Evolutionary conservation across 1,140 invertebrate genomes (phyloP), one percentile per base, ranked within the genome.

Genomic region (Meloidogyne hapla): DNA sequence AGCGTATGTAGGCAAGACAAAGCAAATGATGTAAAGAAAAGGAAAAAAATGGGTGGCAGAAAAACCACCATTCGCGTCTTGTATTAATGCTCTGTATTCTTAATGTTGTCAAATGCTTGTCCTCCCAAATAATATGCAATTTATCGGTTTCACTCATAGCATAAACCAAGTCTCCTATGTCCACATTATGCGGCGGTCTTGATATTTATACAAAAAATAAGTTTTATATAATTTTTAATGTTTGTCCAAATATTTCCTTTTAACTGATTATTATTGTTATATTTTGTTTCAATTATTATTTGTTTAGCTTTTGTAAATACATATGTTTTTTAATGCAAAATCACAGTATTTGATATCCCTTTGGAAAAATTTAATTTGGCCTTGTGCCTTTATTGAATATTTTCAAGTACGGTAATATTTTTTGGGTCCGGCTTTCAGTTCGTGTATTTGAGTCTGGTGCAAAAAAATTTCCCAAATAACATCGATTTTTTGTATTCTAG

Each of bases 41-140:
- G 18, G 18, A n/a, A 56, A 56, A n/a, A n/a, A 56, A n/a, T 56
- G 48, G 48, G 48, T 56, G 48, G 48, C 48, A 56, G 48, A 56
- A 56, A 48, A 56, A 56, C 48, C 48, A 21, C 48, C 48, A 56
- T n/a, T 56, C 48, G 18, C 48, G 48, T 56, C 48, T 56, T 56
- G 48, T 56, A 18, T 56, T 56, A 56, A 56, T 56, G 48, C 48
- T 56, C 48, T 56, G 45, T 48, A 13, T 56, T 56, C 48, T 56
- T 33, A 56, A 56, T 56, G 48, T 56, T 56, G 48, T 56, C 48
- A 56, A 56, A 18, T 56, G 48, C 48, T 18, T 18, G 48, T 56
- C 48, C n/a, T 56, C 48, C 48, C 48, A 56, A 56, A 56, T 56
- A 56, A 56, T 56, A 56, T 18, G 48, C 48, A 56, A 56, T 56